A percentile compares a stretch with the other conserved stretches of the same genome.
These are phyloP conservation scores for Anabacerthia variegaticeps DNA, from an alignment of 2,797 vertebrate species.

Conservation along the genomic window DNA sequence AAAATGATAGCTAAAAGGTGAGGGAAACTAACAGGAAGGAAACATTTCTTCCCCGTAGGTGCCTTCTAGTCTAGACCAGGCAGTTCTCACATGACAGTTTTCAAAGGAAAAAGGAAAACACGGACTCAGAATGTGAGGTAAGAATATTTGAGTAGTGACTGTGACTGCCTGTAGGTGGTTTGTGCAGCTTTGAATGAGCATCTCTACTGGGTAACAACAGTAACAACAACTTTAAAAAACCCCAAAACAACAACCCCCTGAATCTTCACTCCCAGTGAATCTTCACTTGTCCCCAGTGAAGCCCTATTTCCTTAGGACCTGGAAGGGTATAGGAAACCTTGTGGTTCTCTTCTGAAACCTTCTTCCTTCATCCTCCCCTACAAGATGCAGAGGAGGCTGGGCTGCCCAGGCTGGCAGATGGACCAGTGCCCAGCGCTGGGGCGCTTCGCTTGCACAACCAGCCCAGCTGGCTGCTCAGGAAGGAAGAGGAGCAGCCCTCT, in stretches of 20 bases:
- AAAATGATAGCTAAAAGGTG: not conserved
- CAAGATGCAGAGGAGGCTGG: not conserved
- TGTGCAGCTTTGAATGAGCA: not conserved
- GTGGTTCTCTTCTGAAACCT: not conserved
- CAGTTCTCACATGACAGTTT: not conserved
- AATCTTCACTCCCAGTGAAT: not conserved
- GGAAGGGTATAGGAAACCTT: not conserved
- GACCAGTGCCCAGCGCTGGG: not conserved
- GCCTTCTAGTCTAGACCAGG: not conserved
- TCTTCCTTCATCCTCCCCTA: not conserved
- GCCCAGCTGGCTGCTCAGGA: not conserved
- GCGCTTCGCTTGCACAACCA: not conserved
- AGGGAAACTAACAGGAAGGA: not conserved
- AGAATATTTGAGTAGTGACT: not conserved
- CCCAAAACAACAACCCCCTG: too few species aligned
- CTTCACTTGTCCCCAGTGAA: not conserved
- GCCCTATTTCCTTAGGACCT: not conserved
- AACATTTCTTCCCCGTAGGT: fast-evolving
- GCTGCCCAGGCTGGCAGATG: not conserved
- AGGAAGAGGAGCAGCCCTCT: not conserved
- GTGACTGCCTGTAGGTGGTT: not conserved
- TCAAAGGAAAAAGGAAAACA: not conserved
- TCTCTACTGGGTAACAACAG: not conserved
- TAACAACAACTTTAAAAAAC: not conserved
- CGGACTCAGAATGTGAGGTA: not conserved